These are phyloP conservation scores for Bombus balteatus DNA, from an alignment of 1,140 invertebrate genomes.

Conservation along the genomic window DNA sequence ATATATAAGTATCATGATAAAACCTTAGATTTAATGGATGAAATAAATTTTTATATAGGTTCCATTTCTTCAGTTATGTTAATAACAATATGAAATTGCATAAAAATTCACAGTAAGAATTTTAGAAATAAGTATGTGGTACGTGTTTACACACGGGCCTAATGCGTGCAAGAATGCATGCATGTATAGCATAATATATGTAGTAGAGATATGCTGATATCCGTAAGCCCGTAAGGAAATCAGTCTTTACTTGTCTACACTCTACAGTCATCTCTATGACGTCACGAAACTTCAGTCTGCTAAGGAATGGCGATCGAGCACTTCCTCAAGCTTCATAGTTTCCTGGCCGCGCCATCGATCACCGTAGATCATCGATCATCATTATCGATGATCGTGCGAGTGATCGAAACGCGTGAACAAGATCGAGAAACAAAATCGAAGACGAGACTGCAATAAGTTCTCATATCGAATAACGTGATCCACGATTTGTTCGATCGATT, in stretches of 20 bases:
- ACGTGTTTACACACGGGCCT: neutral
- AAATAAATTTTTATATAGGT: no score
- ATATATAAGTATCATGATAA: neutral
- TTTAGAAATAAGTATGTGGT: neutral
- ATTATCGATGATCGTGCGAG: conserved; percentile 76
- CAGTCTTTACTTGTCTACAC: neutral
- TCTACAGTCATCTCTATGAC: conserved; percentile 14
- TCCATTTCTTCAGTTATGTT: no score
- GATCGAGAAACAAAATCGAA: conserved; percentile 21
- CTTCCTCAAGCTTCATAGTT: conserved; percentile 70
- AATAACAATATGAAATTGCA: no score
- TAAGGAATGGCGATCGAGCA: conserved; percentile 31
- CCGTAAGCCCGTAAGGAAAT: neutral
- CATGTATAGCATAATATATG: neutral
- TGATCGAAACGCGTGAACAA: conserved; percentile 42
- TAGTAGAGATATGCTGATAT: neutral
- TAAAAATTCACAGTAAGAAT: no score
- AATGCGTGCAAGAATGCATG: neutral
- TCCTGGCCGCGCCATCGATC: conserved; percentile 79
- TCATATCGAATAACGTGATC: neutral
- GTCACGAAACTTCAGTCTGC: conserved; percentile 34
- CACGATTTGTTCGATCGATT: conserved; percentile 14
- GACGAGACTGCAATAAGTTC: no score
- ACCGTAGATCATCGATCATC: conserved; percentile 80
- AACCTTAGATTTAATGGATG: neutral